Evolutionary conservation across 2,797 vertebrate species (phyloP), one percentile per base, ranked within the genome.

Genomic region (Notolabrus celidotus): DNA sequence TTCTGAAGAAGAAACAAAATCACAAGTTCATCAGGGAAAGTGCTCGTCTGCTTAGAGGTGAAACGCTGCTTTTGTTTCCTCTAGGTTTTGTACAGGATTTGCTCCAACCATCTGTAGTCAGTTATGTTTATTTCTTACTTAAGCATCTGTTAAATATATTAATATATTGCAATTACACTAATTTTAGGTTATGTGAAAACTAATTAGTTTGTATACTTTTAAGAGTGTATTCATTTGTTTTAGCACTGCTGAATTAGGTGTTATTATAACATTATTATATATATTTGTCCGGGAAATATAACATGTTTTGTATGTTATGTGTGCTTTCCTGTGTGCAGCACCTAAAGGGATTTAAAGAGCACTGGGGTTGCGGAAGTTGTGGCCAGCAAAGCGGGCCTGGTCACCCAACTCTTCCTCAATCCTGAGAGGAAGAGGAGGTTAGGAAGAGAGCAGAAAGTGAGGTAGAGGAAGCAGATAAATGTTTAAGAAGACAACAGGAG

Each of bases 381-480:
- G 96, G 72, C 97, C 97, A 0, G 97, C 97, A 42, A 96, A 98
- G 80, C 93, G 96, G 52, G 97, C 97, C 91, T 96, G 96, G 0
- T 97, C 96, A 0, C 96, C 96, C 68, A 98, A 86, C 86, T 98
- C 96, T 74, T 98, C 97, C 84, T 98, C 97, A 79, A 98, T 98
- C 93, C 97, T 98, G 89, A 82, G 49, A 84, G 67, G 79, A 70
- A 64, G 53, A 77, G 25, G 39, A 68, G 11, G 27, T 1, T 20
- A 74, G 33, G 39, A 55, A 39, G 31, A 56, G 67, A 47, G 58
- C 1, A 39, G 42, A 47, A 8, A 61, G 17, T 49, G 39, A 59
- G 58, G 51, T 3, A 54, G n/a, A 63, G 70, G 19, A 59, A 51
- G 46, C 19, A 25, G 61, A 62, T 19, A 42, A 52, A 56, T 7